Evolutionary conservation across 2,797 vertebrate genomes (phyloP).

Genomic region (Etheostoma perlongum): DNA sequence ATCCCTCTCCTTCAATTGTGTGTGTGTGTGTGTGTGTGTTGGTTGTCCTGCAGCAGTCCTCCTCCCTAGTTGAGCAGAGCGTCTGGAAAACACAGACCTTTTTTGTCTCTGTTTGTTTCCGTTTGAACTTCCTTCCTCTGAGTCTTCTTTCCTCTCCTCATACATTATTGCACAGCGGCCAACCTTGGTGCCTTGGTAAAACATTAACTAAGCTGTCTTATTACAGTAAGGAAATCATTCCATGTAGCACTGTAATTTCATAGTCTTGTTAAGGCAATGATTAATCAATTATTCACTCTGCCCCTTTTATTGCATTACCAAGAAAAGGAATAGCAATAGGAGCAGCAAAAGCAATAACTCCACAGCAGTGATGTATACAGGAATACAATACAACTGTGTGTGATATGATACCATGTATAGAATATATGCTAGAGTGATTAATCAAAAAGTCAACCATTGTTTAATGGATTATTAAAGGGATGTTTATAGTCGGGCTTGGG

Average conservation of each 20-base stretch:
- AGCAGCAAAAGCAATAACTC: slow-evolving; percentile 25
- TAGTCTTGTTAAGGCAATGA: slow-evolving; percentile 70
- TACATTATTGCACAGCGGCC: slow-evolving; percentile 65
- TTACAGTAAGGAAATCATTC: slow-evolving; percentile 59
- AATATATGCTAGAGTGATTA: not conserved
- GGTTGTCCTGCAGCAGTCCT: slow-evolving; percentile 56
- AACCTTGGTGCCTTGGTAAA: slow-evolving; percentile 45
- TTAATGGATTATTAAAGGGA: not conserved
- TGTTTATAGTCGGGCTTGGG: not conserved
- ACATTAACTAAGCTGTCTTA: slow-evolving; percentile 68
- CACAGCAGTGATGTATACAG: not conserved
- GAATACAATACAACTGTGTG: not conserved
- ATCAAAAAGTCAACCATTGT: not conserved
- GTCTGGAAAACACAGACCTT: slow-evolving; percentile 74
- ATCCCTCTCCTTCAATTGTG: slow-evolving; percentile 59
- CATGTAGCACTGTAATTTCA: slow-evolving; percentile 69
- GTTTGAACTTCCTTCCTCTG: slow-evolving; percentile 60
- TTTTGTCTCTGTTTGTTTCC: slow-evolving; percentile 75
- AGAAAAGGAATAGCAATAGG: slow-evolving; percentile 50
- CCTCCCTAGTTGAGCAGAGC: slow-evolving; percentile 50
- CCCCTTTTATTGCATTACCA: slow-evolving; percentile 62
- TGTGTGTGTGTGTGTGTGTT: slow-evolving; percentile 33
- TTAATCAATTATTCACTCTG: slow-evolving; percentile 76
- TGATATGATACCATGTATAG: no score
- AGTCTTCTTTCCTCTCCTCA: slow-evolving; percentile 57